Base-by-base conservation (phyloP, 2,797 vertebrate genomes). In the Poeciliopsis turneri region DNA sequence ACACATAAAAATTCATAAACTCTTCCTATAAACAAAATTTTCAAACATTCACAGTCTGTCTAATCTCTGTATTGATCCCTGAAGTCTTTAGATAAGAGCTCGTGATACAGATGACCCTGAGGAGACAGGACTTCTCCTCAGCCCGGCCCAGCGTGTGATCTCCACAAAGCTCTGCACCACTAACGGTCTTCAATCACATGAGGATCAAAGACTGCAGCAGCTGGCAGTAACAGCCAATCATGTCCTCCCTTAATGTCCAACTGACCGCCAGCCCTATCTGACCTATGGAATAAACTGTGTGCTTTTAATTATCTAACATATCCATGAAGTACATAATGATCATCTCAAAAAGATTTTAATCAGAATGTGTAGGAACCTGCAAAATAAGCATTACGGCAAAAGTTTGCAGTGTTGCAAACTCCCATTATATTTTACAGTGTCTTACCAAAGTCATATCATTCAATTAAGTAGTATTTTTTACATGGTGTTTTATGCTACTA, bases 121-220 rank as follows among this genome's bases (percentile, higher is more conserved):
- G 68, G 68, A 70, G 41, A 70, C 68, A 16, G 39, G 41, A 45
- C 25, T 45, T 45, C 41, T 28, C 41, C 68, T 70, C 41, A 13
- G 61, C 43, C 71, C 36, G 0, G 49, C 75, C 85, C 72, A 15
- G 39, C 1, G 75, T 86, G 84, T 87, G 88, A 89, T 87, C 88
- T 74, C 64, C 0, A 5, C 45, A 36, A 45, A 10, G 61, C 64
- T 79, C 69, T 10, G 68, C 8, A 68, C 72, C 76, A 28, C 51
- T 79, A 84, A 70, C 23, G 13, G 64, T 66, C 78, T 90, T 84
- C 86, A 78, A 86, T 85, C 83, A 78, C 82, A 75, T 75, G 85
- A 79, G 36, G 77, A 90, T 90, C 85, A 89, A 88, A 85, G 74
- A 46, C 73, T 59, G 13, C 72, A 47, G 64, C 47, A 43, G 78